Evolutionary conservation across 2,113 vertebrate genomes (phyloP).

Genomic region (Mormyrus iriodes): DNA sequence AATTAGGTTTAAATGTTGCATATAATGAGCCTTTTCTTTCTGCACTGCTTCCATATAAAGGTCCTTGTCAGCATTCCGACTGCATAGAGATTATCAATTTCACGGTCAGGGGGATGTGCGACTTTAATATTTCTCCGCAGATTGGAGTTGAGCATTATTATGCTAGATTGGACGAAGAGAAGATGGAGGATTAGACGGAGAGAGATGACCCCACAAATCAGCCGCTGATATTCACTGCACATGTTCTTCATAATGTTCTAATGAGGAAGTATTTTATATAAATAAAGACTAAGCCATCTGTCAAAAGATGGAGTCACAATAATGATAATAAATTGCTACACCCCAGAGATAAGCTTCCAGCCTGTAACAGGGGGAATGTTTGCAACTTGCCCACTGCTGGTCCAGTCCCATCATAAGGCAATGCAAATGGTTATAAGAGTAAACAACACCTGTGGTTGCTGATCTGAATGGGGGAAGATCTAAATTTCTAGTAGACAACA

Average conservation of each 20-base stretch:
- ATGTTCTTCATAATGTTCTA: background rate
- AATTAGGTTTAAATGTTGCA: conserved; percentile 30
- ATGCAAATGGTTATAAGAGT: background rate
- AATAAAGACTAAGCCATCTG: conserved; percentile 9
- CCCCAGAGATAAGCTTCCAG: background rate
- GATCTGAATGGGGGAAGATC: background rate
- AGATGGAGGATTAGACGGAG: background rate
- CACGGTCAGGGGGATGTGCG: background rate
- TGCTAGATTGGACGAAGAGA: background rate
- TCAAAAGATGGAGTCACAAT: background rate
- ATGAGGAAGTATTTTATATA: background rate
- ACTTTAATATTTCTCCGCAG: conserved; percentile 14
- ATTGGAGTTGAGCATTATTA: background rate
- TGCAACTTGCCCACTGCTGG: background rate
- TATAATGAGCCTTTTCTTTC: conserved; percentile 31
- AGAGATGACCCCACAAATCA: background rate
- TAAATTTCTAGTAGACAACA: background rate
- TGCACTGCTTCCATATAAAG: conserved; percentile 24
- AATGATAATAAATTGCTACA: conserved; percentile 1
- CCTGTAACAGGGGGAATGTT: background rate
- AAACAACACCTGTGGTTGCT: background rate
- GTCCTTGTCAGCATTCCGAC: conserved; percentile 6
- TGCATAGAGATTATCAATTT: conserved; percentile 18
- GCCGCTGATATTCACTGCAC: background rate
- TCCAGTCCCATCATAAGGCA: background rate